Evolutionary conservation across 2,888 invertebrate species (phyloP).

Genomic region (Pristionchus mayeri): DNA sequence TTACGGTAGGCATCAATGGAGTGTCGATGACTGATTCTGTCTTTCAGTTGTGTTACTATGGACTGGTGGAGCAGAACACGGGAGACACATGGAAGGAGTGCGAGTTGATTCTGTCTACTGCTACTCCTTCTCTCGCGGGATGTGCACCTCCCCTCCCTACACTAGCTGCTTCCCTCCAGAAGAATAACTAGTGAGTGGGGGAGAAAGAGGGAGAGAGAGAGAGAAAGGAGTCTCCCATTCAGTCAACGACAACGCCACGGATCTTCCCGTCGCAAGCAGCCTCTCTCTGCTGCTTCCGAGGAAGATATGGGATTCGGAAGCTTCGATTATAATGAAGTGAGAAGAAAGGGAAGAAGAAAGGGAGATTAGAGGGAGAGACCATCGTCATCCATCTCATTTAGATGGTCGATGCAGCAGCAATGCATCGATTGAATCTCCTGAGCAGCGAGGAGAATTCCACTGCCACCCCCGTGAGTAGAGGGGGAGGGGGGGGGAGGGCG

Average conservation of each 20-base stretch:
- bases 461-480: slow-evolving; percentile 53
- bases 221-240: neutral
- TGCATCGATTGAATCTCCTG: slow-evolving; percentile 50
- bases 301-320: slow-evolving; percentile 75
- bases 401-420: slow-evolving; percentile 61
- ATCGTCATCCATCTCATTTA: neutral
- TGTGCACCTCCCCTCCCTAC: slow-evolving; percentile 76
- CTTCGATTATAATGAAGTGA: slow-evolving; percentile 72
- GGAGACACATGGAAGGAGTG: slow-evolving; percentile 78
- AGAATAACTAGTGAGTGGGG: slow-evolving; percentile 43
- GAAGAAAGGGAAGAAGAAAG: neutral
- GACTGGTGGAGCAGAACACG: slow-evolving; percentile 77
- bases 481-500: neutral
- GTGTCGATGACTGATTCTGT: neutral
- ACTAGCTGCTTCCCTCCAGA: slow-evolving; percentile 58
- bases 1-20: slow-evolving; percentile 50
- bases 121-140: slow-evolving; percentile 77
- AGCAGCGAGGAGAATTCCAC: slow-evolving; percentile 62
- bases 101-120: slow-evolving; percentile 77
- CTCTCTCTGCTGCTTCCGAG: slow-evolving; percentile 66
- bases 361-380: neutral
- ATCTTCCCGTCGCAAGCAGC: slow-evolving; percentile 58
- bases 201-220: neutral
- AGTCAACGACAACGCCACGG: slow-evolving; percentile 64
- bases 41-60: slow-evolving; percentile 76